Evolutionary conservation across 2,113 vertebrate genomes (phyloP).

Genomic region (Thryonomys swinderianus): DNA sequence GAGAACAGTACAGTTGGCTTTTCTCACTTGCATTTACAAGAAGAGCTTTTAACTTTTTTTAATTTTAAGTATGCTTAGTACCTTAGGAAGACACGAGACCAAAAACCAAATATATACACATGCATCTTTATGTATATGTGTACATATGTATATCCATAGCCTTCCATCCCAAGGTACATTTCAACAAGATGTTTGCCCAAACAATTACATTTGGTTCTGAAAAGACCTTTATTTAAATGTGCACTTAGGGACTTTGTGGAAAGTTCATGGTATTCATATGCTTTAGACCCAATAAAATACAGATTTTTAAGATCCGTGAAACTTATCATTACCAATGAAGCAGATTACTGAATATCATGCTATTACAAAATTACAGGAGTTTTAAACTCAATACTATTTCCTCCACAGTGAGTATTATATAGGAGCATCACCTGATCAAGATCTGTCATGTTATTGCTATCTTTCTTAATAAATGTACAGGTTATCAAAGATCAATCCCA

Average conservation of each 20-base stretch:
- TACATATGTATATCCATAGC: background rate
- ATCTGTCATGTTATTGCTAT: constrained; percentile 38
- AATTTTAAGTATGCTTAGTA: background rate
- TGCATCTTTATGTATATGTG: background rate
- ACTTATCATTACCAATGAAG: constrained; percentile 27
- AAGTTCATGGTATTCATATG: background rate
- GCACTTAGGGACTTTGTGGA: constrained; percentile 14
- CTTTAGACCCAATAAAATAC: background rate
- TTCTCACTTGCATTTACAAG: constrained; percentile 36
- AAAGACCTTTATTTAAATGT: constrained; percentile 16
- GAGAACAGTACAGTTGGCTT: background rate
- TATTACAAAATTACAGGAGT: constrained; percentile 1
- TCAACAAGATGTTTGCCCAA: background rate
- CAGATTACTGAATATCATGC: background rate
- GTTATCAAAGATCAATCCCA: constrained; percentile 43
- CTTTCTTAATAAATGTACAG: constrained; percentile 29
- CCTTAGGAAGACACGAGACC: background rate
- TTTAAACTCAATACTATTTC: constrained; percentile 16
- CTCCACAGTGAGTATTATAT: constrained; percentile 33
- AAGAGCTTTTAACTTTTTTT: constrained; percentile 52
- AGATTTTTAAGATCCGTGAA: background rate
- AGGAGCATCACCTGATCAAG: constrained; percentile 40
- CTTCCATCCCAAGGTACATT: constrained; percentile 6
- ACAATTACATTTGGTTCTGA: background rate
- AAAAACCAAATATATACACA: background rate